phyloP scores from a whole-genome alignment of 2,797 vertebrate species.

The Sus cebifrons region DNA sequence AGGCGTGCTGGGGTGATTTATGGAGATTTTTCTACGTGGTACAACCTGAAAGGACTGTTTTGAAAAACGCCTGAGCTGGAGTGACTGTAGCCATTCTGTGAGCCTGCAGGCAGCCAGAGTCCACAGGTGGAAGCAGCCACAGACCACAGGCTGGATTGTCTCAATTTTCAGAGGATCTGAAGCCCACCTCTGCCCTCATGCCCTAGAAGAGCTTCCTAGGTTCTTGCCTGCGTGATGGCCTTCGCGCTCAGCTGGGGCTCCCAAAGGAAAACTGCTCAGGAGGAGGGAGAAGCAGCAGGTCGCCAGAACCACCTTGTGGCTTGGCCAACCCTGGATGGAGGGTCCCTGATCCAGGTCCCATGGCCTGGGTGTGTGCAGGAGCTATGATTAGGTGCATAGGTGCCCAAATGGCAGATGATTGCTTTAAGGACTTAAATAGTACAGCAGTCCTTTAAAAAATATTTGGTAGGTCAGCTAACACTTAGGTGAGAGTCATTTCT shows the following conservation, averaged over 20 bases:
- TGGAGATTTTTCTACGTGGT: background rate
- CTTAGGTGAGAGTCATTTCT: background rate
- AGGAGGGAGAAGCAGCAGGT: background rate
- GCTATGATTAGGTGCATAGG: background rate
- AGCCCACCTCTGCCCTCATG: background rate
- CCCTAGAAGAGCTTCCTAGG: background rate
- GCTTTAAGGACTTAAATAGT: background rate
- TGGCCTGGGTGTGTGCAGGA: background rate
- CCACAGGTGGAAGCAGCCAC: background rate
- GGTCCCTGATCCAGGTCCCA: background rate
- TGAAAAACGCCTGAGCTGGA: constrained; percentile 22
- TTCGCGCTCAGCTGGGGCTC: background rate
- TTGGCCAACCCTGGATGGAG: background rate
- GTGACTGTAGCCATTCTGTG: background rate
- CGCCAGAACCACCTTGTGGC: background rate
- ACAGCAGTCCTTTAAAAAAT: background rate
- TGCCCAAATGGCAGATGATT: background rate
- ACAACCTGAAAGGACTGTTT: constrained; percentile 58
- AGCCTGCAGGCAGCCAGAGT: background rate
- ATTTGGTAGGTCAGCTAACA: background rate
- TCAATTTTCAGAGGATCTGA: background rate
- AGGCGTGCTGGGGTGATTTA: background rate
- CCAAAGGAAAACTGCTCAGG: background rate
- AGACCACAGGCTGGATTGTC: background rate
- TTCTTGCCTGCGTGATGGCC: background rate